Percentiles rank a stretch among this genome's conserved stretches.
phyloP scores from a whole-genome alignment of 2,113 vertebrate species.

The Bolborhynchus lineola region DNA sequence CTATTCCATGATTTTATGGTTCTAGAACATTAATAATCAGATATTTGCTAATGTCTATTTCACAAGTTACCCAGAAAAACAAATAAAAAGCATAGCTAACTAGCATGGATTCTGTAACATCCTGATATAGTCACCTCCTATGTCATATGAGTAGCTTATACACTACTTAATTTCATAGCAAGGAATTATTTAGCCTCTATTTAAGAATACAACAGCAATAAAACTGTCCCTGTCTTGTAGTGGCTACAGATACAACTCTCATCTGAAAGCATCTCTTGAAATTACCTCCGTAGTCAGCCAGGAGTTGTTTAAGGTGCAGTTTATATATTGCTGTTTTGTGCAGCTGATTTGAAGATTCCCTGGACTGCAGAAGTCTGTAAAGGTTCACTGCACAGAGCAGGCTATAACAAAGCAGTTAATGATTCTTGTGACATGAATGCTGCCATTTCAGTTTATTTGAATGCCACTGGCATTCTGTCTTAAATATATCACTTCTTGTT shows the following conservation, averaged over 20 bases:
- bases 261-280: background rate
- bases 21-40: background rate
- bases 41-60: background rate
- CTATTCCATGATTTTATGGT: no score
- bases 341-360: conserved; percentile 14
- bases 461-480: conserved; percentile 1
- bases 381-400: conserved; percentile 32
- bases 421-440: conserved; percentile 16
- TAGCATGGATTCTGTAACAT: background rate
- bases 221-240: background rate
- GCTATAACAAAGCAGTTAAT: conserved; percentile 53
- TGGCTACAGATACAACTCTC: background rate
- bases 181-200: background rate
- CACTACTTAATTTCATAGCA: background rate
- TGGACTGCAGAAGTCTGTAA: conserved; percentile 24
- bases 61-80: background rate
- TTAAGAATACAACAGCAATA: background rate
- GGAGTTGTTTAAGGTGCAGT: background rate
- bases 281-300: background rate
- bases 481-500: conserved; percentile 28
- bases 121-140: background rate
- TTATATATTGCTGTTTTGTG: background rate
- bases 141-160: background rate
- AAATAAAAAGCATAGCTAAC: background rate
- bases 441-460: conserved; percentile 47